phyloP scores from a whole-genome alignment of 1,140 invertebrate species.

The Phenacoccus solenopsis region DNA sequence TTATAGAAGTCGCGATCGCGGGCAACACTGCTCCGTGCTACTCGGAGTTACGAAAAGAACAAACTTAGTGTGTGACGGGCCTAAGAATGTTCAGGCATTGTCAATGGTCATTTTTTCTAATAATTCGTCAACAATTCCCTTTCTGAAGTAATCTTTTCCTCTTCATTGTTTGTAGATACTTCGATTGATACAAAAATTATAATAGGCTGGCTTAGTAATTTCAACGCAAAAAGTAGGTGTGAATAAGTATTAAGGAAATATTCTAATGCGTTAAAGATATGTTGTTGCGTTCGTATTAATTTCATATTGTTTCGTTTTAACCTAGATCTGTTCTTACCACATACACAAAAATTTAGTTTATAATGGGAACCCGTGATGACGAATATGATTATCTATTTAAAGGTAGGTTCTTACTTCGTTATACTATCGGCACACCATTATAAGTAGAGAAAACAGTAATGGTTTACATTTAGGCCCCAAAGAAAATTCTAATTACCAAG shows the following conservation, averaged over 20 bases:
- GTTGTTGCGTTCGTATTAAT: neutral
- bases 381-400: conserved; percentile 99
- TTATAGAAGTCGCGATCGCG: too few species aligned
- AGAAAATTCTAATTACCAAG: neutral
- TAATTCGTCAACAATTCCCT: too few species aligned
- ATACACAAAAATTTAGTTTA: conserved; percentile 14
- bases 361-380: conserved; percentile 92
- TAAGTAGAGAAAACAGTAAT: neutral
- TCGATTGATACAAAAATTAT: conserved; percentile 16
- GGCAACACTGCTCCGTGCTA: too few species aligned
- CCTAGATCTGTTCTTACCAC: neutral
- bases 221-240: neutral
- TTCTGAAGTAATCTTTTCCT: neutral
- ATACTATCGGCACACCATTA: neutral
- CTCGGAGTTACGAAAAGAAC: too few species aligned
- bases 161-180: conserved; percentile 8
- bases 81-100: too few species aligned
- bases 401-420: conserved; percentile 48
- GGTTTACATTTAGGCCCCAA: neutral
- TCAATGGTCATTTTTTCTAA: too few species aligned
- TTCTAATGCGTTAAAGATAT: neutral
- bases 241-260: neutral
- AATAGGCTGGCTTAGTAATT: neutral
- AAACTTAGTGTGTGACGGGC: too few species aligned
- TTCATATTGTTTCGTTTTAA: conserved; percentile 7